phyloP scores from a whole-genome alignment of 2,888 invertebrate genomes.

The Icerya purchasi region DNA sequence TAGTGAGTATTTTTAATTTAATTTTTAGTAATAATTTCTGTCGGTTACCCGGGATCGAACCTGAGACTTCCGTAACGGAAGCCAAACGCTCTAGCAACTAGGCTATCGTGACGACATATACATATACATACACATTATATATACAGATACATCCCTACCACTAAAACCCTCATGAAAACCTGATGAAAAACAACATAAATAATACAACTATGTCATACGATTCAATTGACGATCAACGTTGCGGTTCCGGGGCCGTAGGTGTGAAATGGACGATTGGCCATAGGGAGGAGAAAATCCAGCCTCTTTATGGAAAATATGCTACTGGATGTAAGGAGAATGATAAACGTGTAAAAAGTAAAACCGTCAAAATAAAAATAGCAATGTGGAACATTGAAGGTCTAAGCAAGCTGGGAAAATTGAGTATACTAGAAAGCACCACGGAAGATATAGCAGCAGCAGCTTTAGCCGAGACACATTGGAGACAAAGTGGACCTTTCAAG shows the following conservation, averaged over 20 bases:
- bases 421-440: not conserved
- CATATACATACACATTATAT: too few relatives aligned
- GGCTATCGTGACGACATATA: too few relatives aligned
- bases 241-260: not conserved
- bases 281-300: not conserved
- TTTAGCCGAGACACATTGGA: not conserved
- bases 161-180: not conserved
- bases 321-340: not conserved
- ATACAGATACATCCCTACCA: too few relatives aligned
- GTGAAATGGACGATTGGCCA: not conserved
- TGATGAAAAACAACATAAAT: not conserved
- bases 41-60: too few relatives aligned
- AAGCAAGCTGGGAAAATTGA: not conserved
- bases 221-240: not conserved
- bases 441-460: not conserved
- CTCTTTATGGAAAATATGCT: not conserved
- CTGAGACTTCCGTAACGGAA: too few relatives aligned
- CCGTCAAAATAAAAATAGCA: not conserved
- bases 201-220: not conserved
- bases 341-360: not conserved
- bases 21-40: too few relatives aligned
- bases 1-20: too few relatives aligned
- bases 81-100: too few relatives aligned
- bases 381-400: not conserved
- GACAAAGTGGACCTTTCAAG: not conserved